Percentiles rank a stretch among this genome's conserved stretches.
Conservation (phyloP, 2,888 invertebrate species). For the Dioctria linearis region DNA sequence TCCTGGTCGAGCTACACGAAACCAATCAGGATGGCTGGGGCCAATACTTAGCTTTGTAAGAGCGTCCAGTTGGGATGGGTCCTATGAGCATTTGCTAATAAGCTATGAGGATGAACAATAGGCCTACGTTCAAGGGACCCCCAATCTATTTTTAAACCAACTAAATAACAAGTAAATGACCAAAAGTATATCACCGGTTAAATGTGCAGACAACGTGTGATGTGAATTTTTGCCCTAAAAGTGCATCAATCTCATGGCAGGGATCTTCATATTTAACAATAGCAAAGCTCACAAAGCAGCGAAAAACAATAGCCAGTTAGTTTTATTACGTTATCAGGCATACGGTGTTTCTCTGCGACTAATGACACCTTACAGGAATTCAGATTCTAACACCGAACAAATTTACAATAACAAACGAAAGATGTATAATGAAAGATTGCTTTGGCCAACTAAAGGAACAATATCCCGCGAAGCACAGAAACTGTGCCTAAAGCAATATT, state of each 20-base stretch:
- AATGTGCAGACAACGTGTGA: conserved; percentile 45
- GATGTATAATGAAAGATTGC: conserved; percentile 43
- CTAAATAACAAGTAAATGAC: too few species aligned
- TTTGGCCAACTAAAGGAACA: conserved; percentile 43
- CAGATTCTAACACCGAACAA: conserved; percentile 9
- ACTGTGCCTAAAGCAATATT: too few species aligned
- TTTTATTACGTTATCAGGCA: too few species aligned
- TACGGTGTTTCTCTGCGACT: conserved; percentile 10
- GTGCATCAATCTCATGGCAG: conserved; percentile 15
- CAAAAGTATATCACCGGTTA: neutral
- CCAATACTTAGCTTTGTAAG: too few species aligned
- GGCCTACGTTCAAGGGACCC: too few species aligned
- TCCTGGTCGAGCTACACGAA: too few species aligned
- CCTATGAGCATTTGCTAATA: too few species aligned
- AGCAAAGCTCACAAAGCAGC: neutral
- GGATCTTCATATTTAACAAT: conserved; percentile 39
- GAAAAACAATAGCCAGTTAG: too few species aligned
- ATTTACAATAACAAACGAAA: conserved; percentile 37
- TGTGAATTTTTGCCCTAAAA: conserved; percentile 6
- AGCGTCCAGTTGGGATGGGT: too few species aligned
- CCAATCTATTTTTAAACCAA: too few species aligned
- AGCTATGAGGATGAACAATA: too few species aligned
- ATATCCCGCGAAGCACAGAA: neutral
- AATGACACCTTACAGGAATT: conserved; percentile 40
- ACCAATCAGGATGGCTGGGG: too few species aligned